A percentile compares a stretch with the other conserved stretches of the same genome.
Conservation (phyloP, 2,888 invertebrate genomes). For the Cactoblastis cactorum region DNA sequence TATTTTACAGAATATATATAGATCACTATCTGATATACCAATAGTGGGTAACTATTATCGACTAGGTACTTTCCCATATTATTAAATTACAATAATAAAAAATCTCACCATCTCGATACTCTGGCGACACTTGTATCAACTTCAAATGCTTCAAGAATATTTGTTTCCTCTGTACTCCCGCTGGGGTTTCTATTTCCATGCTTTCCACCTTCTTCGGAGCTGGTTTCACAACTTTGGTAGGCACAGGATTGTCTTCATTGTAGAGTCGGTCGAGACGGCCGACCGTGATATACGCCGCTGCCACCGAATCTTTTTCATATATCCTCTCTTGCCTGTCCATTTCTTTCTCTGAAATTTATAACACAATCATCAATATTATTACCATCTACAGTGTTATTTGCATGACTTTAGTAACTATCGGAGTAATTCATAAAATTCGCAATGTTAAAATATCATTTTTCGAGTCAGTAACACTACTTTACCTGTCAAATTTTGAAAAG, state of each 20-base stretch:
- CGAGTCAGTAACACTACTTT: too few relatives aligned
- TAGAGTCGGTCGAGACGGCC: constrained; percentile 48
- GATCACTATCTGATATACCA: too few relatives aligned
- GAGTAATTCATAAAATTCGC: too few relatives aligned
- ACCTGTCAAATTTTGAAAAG: too few relatives aligned
- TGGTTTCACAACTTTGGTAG: constrained; percentile 33
- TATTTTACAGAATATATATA: too few relatives aligned
- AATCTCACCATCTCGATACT: constrained; percentile 78
- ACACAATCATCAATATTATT: too few relatives aligned
- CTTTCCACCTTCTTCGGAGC: not conserved
- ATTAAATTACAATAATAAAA: not conserved
- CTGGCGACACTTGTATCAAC: constrained; percentile 73
- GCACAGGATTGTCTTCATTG: constrained; percentile 45
- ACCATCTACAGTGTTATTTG: too few relatives aligned
- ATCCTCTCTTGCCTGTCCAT: constrained; percentile 81
- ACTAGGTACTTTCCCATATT: too few relatives aligned
- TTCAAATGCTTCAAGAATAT: constrained; percentile 80
- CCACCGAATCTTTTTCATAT: constrained; percentile 68
- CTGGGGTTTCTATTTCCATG: constrained; percentile 27
- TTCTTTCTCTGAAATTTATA: constrained; percentile 63
- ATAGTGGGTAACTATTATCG: too few relatives aligned
- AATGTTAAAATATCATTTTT: too few relatives aligned
- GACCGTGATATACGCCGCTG: constrained; percentile 66
- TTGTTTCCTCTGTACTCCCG: constrained; percentile 68
- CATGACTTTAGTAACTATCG: too few relatives aligned